A percentile compares a stretch with the other conserved stretches of the same genome.
phyloP scores from a whole-genome alignment of 2,888 invertebrate genomes.

The Dione vanillae region DNA sequence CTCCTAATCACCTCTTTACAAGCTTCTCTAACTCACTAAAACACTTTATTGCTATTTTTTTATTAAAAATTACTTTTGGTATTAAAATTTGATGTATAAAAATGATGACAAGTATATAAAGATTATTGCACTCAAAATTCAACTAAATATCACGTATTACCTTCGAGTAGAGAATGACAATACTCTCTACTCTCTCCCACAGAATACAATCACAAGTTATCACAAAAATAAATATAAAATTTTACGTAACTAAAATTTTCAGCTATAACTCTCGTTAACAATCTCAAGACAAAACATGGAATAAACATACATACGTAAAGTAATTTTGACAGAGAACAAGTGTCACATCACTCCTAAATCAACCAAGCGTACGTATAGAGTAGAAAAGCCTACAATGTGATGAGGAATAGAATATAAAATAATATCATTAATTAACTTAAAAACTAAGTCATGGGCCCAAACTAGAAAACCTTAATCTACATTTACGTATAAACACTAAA shows the following conservation, averaged over 20 bases:
- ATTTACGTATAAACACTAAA: slow-evolving; percentile 71
- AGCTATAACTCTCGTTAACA: neutral
- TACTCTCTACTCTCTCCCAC: neutral
- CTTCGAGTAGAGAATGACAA: neutral
- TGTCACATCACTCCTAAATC: slow-evolving; percentile 23
- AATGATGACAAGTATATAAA: slow-evolving; percentile 1
- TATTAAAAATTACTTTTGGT: neutral
- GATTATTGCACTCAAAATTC: slow-evolving; percentile 10
- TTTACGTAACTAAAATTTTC: neutral
- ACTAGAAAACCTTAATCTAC: slow-evolving; percentile 75
- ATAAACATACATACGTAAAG: slow-evolving; percentile 30
- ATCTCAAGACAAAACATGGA: neutral
- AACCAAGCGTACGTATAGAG: slow-evolving; percentile 56
- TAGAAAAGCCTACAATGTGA: slow-evolving; percentile 53
- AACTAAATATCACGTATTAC: neutral
- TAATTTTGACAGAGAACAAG: slow-evolving; percentile 51
- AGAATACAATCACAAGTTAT: neutral
- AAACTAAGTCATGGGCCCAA: slow-evolving; percentile 82
- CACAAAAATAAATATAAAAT: neutral
- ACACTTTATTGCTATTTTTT: slow-evolving; percentile 2
- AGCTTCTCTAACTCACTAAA: slow-evolving; percentile 8
- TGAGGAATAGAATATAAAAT: slow-evolving; percentile 49
- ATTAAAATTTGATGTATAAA: neutral
- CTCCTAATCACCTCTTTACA: neutral
- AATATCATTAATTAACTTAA: slow-evolving; percentile 71